phyloP scores from a whole-genome alignment of 2,797 vertebrate genomes.

The Syndactyla subalaris region DNA sequence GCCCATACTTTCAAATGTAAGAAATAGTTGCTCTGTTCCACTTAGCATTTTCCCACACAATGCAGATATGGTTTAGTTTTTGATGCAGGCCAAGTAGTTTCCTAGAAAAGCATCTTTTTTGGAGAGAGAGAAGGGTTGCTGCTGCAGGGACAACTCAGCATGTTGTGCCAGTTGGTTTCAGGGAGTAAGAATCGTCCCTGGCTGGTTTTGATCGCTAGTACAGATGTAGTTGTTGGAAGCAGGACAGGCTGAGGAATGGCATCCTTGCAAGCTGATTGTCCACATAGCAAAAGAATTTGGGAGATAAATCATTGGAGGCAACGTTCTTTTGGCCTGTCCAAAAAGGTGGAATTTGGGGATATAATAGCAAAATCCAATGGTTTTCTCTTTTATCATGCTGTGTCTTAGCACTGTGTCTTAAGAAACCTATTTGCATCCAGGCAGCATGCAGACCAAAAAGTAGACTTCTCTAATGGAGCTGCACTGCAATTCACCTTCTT shows the following conservation, averaged over 20 bases:
- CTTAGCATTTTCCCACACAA: neutral
- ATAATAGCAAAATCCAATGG: neutral
- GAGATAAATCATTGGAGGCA: neutral
- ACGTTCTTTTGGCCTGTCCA: neutral
- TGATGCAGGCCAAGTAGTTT: neutral
- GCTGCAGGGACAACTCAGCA: neutral
- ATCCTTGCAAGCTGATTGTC: neutral
- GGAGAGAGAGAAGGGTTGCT: neutral
- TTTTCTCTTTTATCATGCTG: neutral
- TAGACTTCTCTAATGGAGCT: neutral
- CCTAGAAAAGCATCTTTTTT: neutral
- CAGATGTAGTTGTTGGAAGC: neutral
- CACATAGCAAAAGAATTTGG: neutral
- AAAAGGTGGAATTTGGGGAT: neutral
- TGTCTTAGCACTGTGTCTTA: neutral
- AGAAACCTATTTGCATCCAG: neutral
- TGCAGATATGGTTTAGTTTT: neutral
- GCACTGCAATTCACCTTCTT: neutral
- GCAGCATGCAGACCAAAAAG: neutral
- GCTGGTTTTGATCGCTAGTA: neutral
- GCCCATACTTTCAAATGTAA: neutral
- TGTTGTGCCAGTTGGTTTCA: neutral
- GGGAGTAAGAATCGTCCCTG: neutral
- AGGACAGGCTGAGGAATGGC: neutral
- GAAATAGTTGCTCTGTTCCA: neutral